These are phyloP conservation scores for Zaprionus lineosus DNA, from an alignment of 2,888 invertebrate species.

Conservation along the genomic window DNA sequence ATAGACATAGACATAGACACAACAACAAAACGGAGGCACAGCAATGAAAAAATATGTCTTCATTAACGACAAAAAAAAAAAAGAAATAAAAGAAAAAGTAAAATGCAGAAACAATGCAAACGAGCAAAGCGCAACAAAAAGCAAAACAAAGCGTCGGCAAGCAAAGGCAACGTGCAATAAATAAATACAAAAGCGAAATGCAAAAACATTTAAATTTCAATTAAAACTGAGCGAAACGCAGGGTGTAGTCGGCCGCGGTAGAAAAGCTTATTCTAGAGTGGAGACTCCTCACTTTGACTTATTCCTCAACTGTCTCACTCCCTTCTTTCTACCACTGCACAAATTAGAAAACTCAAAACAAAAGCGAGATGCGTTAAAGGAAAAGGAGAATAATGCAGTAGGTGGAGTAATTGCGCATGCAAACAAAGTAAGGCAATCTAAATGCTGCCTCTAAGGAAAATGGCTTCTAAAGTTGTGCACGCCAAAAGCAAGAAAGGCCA, in stretches of 20 bases:
- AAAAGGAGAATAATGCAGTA: slow-evolving; percentile 36
- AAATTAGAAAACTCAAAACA: slow-evolving; percentile 67
- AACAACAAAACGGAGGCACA: slow-evolving; percentile 22
- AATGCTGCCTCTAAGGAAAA: slow-evolving; percentile 6
- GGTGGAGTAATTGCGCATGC: slow-evolving; percentile 57
- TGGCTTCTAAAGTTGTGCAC: slow-evolving; percentile 4
- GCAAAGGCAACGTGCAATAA: slow-evolving; percentile 48
- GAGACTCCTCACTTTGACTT: slow-evolving; percentile 17
- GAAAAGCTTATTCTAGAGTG: slow-evolving; percentile 56
- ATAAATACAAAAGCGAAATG: slow-evolving; percentile 64
- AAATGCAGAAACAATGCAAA: slow-evolving; percentile 57
- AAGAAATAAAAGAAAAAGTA: slow-evolving; percentile 29
- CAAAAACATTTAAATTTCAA: slow-evolving; percentile 78
- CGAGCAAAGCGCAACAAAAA: slow-evolving; percentile 32
- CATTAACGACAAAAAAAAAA: slow-evolving; percentile 69
- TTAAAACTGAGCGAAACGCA: slow-evolving; percentile 53
- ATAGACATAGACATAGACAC: too few species aligned
- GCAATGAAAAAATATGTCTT: slow-evolving; percentile 75
- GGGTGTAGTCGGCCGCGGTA: slow-evolving; percentile 36
- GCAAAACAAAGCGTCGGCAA: slow-evolving; percentile 15
- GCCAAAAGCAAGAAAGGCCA: slow-evolving; percentile 16
- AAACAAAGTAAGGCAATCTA: slow-evolving; percentile 56
- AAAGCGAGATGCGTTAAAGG: slow-evolving; percentile 47
- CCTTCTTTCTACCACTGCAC: slow-evolving; percentile 25
- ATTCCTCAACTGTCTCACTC: background rate